These are phyloP conservation scores for Stenolophus ochropezus DNA, from an alignment of 2,888 invertebrate species.

Conservation along the genomic window DNA sequence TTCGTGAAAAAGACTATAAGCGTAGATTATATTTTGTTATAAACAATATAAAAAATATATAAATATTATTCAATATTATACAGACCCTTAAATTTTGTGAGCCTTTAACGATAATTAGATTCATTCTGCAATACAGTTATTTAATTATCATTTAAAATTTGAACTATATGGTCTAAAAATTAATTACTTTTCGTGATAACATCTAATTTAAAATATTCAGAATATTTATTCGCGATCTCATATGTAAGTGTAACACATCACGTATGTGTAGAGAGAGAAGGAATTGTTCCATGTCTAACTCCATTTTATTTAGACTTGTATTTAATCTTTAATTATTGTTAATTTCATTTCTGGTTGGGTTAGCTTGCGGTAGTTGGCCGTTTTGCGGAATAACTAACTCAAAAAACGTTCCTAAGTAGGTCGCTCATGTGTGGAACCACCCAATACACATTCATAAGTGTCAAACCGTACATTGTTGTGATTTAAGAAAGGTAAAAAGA, in stretches of 20 bases:
- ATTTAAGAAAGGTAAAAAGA: neutral
- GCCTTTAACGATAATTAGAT: no score
- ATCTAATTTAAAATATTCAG: neutral
- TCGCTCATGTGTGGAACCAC: conserved; percentile 18
- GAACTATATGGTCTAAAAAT: neutral
- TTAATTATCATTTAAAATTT: neutral
- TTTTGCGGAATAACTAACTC: conserved; percentile 27
- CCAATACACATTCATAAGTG: neutral
- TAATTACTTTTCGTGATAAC: neutral
- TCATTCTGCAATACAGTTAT: no score
- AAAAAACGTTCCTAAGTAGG: conserved; percentile 27
- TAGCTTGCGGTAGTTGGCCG: conserved; percentile 45
- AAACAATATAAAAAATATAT: no score
- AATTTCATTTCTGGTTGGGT: conserved; percentile 48
- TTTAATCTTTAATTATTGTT: conserved; percentile 48
- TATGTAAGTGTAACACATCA: conserved; percentile 30
- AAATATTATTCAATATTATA: no score
- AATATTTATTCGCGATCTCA: neutral
- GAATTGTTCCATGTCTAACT: conserved; percentile 51
- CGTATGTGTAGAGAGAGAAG: conserved; percentile 29
- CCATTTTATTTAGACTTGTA: conserved; percentile 25
- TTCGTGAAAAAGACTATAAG: no score
- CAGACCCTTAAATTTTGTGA: no score
- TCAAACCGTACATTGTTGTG: conserved; percentile 6
- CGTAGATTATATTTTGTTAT: no score